Conservation (phyloP, 2,888 invertebrate genomes). For the Eupithecia dodoneata region DNA sequence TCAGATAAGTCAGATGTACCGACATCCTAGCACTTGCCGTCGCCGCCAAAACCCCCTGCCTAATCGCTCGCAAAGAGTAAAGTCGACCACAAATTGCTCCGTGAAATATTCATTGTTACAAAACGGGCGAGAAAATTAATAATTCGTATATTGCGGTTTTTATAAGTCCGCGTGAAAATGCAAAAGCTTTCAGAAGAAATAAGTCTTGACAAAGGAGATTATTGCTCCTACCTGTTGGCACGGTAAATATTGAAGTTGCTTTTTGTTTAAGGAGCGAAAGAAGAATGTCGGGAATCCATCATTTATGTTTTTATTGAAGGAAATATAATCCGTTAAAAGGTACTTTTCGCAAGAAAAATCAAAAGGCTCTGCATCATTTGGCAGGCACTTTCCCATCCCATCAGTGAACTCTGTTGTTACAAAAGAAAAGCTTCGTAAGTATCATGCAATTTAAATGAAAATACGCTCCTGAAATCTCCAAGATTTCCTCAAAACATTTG, state of each 20-base stretch:
- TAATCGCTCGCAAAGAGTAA: conserved; percentile 44
- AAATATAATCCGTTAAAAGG: conserved; percentile 38
- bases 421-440: conserved; percentile 10
- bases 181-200: conserved; percentile 72
- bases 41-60: conserved; percentile 29
- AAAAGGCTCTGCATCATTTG: conserved; percentile 12
- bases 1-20: neutral
- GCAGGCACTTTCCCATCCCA: neutral
- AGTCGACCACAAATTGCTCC: conserved; percentile 53
- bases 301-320: conserved; percentile 40
- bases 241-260: conserved; percentile 52
- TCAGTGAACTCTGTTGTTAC: neutral
- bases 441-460: conserved; percentile 14
- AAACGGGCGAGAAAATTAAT: conserved; percentile 66
- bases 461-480: conserved; percentile 8
- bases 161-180: conserved; percentile 68
- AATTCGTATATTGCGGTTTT: conserved; percentile 71
- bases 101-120: conserved; percentile 54
- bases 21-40: conserved; percentile 22
- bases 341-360: conserved; percentile 14
- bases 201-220: conserved; percentile 77
- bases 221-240: conserved; percentile 62
- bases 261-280: conserved; percentile 28
- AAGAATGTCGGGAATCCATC: conserved; percentile 31
- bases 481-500: conserved; percentile 15